Evolutionary conservation across 2,113 vertebrate species (phyloP).

Genomic region (Rhineura floridana): DNA sequence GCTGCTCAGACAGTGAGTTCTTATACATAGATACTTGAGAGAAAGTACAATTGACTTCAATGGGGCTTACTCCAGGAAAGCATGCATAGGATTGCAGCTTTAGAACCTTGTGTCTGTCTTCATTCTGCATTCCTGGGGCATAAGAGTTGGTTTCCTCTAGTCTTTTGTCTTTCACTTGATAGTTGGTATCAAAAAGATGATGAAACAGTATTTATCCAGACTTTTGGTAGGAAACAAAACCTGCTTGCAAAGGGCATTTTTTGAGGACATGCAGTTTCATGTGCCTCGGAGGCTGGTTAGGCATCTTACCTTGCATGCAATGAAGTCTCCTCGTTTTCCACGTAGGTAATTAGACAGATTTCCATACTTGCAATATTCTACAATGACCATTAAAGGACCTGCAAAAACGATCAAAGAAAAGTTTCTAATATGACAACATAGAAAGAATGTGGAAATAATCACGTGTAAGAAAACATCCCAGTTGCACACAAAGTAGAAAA

Average conservation of each 20-base stretch:
- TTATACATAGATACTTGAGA: too few species aligned
- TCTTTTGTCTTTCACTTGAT: neutral
- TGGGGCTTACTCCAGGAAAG: neutral
- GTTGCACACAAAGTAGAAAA: neutral
- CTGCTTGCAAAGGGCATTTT: neutral
- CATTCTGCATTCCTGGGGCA: neutral
- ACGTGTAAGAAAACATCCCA: neutral
- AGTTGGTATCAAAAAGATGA: neutral
- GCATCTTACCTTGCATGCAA: conserved; percentile 87
- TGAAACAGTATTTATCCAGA: neutral
- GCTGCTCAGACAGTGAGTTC: too few species aligned
- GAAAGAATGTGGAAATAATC: neutral
- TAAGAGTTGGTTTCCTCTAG: neutral
- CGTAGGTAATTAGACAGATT: conserved; percentile 92
- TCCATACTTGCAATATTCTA: conserved; percentile 95
- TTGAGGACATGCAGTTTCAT: neutral
- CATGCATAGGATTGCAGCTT: neutral
- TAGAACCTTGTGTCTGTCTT: neutral
- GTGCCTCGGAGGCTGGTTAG: neutral
- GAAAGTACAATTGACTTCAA: too few species aligned
- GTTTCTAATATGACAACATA: neutral
- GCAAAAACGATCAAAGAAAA: conserved; percentile 41
- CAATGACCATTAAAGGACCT: conserved; percentile 95
- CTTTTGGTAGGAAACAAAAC: neutral
- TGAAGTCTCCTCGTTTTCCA: conserved; percentile 88